Evolutionary conservation across 2,113 vertebrate genomes (phyloP).

Genomic region (Melanotaenia duboulayi): DNA sequence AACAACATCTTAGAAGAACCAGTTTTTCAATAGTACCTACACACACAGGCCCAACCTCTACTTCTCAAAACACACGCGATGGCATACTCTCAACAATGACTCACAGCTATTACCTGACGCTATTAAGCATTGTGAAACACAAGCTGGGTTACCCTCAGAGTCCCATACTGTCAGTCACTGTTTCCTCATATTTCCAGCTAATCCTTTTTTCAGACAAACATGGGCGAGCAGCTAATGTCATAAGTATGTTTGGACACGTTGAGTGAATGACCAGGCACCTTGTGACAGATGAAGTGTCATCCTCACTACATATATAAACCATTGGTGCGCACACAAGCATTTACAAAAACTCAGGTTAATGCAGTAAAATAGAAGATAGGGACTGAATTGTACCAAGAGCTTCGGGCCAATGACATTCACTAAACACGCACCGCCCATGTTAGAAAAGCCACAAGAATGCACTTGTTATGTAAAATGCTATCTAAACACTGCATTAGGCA

Average conservation of each 20-base stretch:
- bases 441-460: slow-evolving; percentile 33
- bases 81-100: slow-evolving; percentile 68
- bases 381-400: neutral
- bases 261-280: slow-evolving; percentile 31
- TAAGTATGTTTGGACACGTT: slow-evolving; percentile 56
- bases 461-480: slow-evolving; percentile 52
- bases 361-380: slow-evolving; percentile 51
- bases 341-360: slow-evolving; percentile 32
- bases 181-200: slow-evolving; percentile 74
- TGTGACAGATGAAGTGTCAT: slow-evolving; percentile 47
- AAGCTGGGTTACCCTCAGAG: slow-evolving; percentile 64
- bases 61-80: slow-evolving; percentile 70
- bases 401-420: slow-evolving; percentile 38
- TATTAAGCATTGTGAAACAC: slow-evolving; percentile 73
- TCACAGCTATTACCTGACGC: slow-evolving; percentile 74
- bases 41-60: slow-evolving; percentile 51
- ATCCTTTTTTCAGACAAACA: slow-evolving; percentile 75
- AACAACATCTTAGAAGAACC: slow-evolving; percentile 71
- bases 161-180: slow-evolving; percentile 51
- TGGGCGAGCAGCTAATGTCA: slow-evolving; percentile 36
- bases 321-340: slow-evolving; percentile 3
- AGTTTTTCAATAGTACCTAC: slow-evolving; percentile 59
- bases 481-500: slow-evolving; percentile 61
- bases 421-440: slow-evolving; percentile 17
- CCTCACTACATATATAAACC: slow-evolving; percentile 53